These are phyloP conservation scores for Eupithecia subumbrata DNA, from an alignment of 2,888 invertebrate species.

Conservation along the genomic window DNA sequence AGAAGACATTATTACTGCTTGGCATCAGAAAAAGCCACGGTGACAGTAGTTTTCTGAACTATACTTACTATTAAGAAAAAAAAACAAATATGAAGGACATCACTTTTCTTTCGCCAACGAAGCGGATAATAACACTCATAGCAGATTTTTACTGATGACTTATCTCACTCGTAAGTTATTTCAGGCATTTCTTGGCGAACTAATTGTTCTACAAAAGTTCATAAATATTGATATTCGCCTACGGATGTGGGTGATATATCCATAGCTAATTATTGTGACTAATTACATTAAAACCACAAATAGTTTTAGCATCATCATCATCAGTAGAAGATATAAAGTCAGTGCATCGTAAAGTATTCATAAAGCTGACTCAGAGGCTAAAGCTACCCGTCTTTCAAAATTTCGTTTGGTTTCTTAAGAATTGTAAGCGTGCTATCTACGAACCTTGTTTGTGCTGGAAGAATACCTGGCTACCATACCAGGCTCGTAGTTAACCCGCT, in stretches of 20 bases:
- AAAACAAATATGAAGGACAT: neutral
- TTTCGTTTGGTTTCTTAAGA: too few relatives aligned
- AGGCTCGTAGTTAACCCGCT: too few relatives aligned
- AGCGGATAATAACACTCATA: neutral
- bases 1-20: too few relatives aligned
- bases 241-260: constrained; percentile 34
- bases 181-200: neutral
- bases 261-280: constrained; percentile 21
- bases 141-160: neutral
- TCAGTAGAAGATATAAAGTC: neutral
- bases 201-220: constrained; percentile 18
- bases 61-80: neutral
- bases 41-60: neutral
- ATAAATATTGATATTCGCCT: constrained; percentile 26
- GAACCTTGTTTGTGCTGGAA: too few relatives aligned
- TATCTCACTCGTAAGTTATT: neutral
- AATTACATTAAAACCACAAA: constrained; percentile 29
- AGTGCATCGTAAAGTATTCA: too few relatives aligned
- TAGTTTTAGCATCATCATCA: neutral
- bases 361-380: too few relatives aligned
- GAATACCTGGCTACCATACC: too few relatives aligned
- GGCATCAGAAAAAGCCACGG: neutral
- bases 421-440: too few relatives aligned
- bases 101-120: neutral
- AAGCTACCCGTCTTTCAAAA: too few relatives aligned